These are phyloP conservation scores for Myrmecophaga tridactyla DNA, from an alignment of 2,113 vertebrate genomes.

Conservation along the genomic window DNA sequence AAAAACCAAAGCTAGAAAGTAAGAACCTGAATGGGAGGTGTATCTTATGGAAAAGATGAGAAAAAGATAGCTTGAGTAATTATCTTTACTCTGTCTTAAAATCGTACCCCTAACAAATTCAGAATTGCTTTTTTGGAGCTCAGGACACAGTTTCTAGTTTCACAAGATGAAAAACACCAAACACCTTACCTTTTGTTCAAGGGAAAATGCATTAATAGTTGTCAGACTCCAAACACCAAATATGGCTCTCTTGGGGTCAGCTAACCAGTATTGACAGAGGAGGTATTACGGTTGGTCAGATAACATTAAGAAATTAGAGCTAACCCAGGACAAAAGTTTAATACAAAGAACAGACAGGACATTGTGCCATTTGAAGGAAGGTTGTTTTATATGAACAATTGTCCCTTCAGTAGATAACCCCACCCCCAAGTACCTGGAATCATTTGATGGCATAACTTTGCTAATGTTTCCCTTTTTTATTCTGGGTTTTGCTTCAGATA, in stretches of 20 bases:
- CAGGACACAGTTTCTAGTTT: not conserved
- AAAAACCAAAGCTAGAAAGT: not conserved
- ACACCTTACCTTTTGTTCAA: not conserved
- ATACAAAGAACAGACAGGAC: not conserved
- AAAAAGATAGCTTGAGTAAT: not conserved
- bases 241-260: not conserved
- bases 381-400: not conserved
- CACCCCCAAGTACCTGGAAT: not conserved
- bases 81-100: constrained; percentile 11
- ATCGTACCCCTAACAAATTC: not conserved
- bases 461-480: not conserved
- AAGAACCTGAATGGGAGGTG: not conserved
- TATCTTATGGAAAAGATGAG: not conserved
- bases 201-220: not conserved
- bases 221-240: not conserved
- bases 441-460: not conserved
- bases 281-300: not conserved
- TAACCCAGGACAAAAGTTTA: not conserved
- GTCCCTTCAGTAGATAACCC: not conserved
- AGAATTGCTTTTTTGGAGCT: not conserved
- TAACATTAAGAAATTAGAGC: not conserved
- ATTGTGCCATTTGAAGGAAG: not conserved
- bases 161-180: not conserved
- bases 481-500: not conserved
- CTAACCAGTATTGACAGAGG: not conserved